A percentile compares a stretch with the other conserved stretches of the same genome.
Evolutionary conservation across 2,113 vertebrate genomes (phyloP).

Genomic region (Bombycilla garrulus): DNA sequence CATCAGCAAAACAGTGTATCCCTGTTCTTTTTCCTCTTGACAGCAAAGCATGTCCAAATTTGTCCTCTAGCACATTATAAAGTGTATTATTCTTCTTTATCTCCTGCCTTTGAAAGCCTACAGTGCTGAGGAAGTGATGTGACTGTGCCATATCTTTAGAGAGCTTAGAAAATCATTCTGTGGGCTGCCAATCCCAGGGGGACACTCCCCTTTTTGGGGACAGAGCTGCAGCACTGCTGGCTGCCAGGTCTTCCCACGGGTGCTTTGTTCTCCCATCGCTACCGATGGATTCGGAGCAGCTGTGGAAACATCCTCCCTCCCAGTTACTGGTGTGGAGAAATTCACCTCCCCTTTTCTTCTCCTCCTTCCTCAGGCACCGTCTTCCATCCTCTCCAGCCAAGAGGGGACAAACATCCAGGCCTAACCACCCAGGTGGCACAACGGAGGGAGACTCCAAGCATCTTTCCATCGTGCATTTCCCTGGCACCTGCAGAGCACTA

Average conservation of each 20-base stretch:
- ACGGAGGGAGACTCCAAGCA: not conserved
- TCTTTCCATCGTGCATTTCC: not conserved
- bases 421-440: not conserved
- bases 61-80: not conserved
- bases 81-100: not conserved
- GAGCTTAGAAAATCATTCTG: not conserved
- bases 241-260: not conserved
- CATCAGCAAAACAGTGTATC: fast-evolving
- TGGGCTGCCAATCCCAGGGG: not conserved
- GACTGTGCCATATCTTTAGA: fast-evolving
- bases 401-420: not conserved
- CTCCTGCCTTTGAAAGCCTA: not conserved
- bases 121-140: not conserved
- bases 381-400: not conserved
- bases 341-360: not conserved
- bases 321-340: fast-evolving
- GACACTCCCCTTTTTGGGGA: not conserved
- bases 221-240: not conserved
- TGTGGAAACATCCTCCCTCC: not conserved
- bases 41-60: not conserved
- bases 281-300: not conserved
- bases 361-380: not conserved
- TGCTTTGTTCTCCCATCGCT: not conserved
- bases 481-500: not conserved
- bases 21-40: not conserved